Base-by-base conservation (phyloP, 2,113 vertebrate genomes). In the Ardeotis arabs region DNA sequence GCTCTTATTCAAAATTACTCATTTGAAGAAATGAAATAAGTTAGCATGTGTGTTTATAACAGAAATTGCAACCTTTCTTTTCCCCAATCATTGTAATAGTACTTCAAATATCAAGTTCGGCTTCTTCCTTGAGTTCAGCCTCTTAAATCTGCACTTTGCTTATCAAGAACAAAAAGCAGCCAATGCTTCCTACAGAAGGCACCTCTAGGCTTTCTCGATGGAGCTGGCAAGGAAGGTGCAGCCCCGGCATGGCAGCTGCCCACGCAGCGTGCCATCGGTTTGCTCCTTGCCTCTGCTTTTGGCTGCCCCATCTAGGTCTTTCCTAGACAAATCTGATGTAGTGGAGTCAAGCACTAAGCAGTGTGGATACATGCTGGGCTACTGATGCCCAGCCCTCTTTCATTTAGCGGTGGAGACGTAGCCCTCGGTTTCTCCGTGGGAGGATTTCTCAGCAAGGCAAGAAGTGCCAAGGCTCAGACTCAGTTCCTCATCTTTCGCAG, bases 21-120 rank as follows among this genome's bases (percentile, higher is more conserved):
- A 66, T 62, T 60, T 84, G 98, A 98, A 89, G 98, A 99, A 96
- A 99, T 98, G 98, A 98, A 97, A 99, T 98, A 69, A 98, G 98
- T 90, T 99, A 99, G 52, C 98, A 98, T 69, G 93, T 99, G 88
- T 99, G 98, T 97, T 97, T 99, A 63, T 97, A 98, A 15, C 98
- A 99, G 98, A 82, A 98, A 98, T 97, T 99, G 98, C 4, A 98
- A 99, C 56, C 97, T 93, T 91, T 98, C 21, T 98, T 98, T 96
- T 98, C 98, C 95, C 95, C 97, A 67, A 97, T 98, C 85, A 98
- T 98, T 2, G 97, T 99, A 70, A 97, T 97, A 49, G 94, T 94
- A 2, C 93, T 97, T 3, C 3, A 11, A 2, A 77, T 72, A 16
- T 6, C 62, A 58, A 55, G 6, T 72, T 75, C 63, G n/a, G 6